A percentile compares a stretch with the other conserved stretches of the same genome.
Evolutionary conservation across 2,797 vertebrate genomes (phyloP).

Genomic region (Catostomus latipinnis): DNA sequence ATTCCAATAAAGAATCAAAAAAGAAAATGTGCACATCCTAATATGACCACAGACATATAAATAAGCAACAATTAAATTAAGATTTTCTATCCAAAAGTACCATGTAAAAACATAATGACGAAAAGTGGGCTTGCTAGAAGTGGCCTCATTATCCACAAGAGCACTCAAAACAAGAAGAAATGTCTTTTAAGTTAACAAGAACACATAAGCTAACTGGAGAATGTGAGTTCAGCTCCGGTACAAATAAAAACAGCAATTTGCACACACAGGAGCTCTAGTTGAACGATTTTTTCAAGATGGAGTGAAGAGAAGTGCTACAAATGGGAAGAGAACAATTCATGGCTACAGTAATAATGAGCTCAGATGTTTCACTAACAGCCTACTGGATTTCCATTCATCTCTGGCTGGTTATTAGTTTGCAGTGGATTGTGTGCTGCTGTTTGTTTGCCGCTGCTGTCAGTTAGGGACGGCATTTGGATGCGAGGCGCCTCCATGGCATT

Average conservation of each 20-base stretch:
- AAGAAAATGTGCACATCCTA: neutral
- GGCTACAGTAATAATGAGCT: slow-evolving; percentile 26
- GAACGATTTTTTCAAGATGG: neutral
- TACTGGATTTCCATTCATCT: slow-evolving; percentile 69
- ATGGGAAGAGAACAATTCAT: neutral
- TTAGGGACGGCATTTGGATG: slow-evolving; percentile 52
- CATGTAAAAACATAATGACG: slow-evolving; percentile 25
- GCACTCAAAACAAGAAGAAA: neutral
- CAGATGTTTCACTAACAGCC: slow-evolving; percentile 62
- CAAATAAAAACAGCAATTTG: neutral
- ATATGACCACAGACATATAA: slow-evolving; percentile 37
- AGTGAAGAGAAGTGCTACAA: neutral
- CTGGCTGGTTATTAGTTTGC: slow-evolving; percentile 62
- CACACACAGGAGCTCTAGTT: neutral
- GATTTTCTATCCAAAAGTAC: slow-evolving; percentile 33
- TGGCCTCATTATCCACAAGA: neutral
- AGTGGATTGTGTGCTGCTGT: slow-evolving; percentile 38
- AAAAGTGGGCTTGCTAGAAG: neutral
- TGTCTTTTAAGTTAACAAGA: neutral
- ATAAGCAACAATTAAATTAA: slow-evolving; percentile 33
- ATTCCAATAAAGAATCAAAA: slow-evolving; percentile 44
- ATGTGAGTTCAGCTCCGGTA: neutral
- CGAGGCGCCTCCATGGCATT: slow-evolving; percentile 80
- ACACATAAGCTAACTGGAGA: neutral
- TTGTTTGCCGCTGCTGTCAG: slow-evolving; percentile 32